Percentiles rank a stretch among this genome's conserved stretches.
These are phyloP conservation scores for Eciton burchellii DNA, from an alignment of 1,140 invertebrate species.

Conservation along the genomic window DNA sequence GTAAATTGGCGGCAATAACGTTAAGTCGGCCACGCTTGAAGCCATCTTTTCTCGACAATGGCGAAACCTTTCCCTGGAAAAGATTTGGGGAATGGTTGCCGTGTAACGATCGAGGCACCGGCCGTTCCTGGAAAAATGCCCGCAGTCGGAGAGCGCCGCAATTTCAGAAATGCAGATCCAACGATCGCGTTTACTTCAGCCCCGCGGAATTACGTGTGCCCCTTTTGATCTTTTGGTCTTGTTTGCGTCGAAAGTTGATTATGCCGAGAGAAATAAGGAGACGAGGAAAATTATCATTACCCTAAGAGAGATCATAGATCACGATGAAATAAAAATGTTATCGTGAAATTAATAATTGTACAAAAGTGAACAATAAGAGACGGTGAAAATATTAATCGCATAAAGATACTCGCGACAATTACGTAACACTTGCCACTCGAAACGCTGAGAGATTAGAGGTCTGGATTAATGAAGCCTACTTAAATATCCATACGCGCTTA, in stretches of 20 bases:
- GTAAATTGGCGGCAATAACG: conserved; percentile 2
- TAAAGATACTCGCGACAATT: too few species aligned
- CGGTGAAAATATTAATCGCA: too few species aligned
- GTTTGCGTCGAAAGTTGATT: neutral
- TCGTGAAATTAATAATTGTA: too few species aligned
- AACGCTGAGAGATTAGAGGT: neutral
- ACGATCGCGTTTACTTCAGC: neutral
- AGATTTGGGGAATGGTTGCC: conserved; percentile 6
- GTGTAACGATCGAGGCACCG: neutral
- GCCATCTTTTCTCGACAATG: neutral
- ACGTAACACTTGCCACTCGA: too few species aligned
- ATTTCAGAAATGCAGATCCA: neutral
- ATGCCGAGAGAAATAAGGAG: neutral
- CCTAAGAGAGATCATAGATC: too few species aligned
- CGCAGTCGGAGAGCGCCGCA: neutral
- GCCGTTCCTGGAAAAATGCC: neutral
- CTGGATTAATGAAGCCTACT: neutral
- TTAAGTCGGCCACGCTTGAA: neutral
- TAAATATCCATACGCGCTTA: neutral
- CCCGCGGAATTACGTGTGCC: neutral
- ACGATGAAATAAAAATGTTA: too few species aligned
- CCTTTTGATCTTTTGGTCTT: neutral
- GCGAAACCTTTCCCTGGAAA: conserved; percentile 17
- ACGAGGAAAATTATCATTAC: neutral
- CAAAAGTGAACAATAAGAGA: too few species aligned